These are phyloP conservation scores for Zaprionus obscuricornis DNA, from an alignment of 2,888 invertebrate genomes.

Conservation along the genomic window DNA sequence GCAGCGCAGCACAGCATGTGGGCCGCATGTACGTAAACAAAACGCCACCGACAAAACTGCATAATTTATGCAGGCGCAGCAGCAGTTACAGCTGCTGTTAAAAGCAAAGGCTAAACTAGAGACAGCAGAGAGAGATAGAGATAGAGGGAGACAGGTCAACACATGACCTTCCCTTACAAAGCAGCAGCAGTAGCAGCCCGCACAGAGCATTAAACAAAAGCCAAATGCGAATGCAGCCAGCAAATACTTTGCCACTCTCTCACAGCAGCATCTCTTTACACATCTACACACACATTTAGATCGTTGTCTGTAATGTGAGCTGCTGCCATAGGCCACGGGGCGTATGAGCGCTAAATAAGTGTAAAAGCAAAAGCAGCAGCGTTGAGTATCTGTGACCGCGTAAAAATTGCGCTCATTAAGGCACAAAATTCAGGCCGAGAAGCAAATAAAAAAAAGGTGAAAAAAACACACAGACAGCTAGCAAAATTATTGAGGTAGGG, in stretches of 20 bases:
- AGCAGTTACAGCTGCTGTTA: slow-evolving; percentile 8
- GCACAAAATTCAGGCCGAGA: slow-evolving; percentile 57
- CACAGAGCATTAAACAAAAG: slow-evolving; percentile 27
- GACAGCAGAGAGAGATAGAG: background rate
- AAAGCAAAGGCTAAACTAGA: too few species aligned
- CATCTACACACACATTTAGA: background rate
- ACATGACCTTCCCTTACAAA: background rate
- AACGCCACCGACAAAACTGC: slow-evolving; percentile 38
- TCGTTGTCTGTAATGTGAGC: slow-evolving; percentile 32
- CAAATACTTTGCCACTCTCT: background rate
- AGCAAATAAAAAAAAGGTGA: too few species aligned
- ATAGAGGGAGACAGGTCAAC: slow-evolving; percentile 34
- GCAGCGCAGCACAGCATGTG: slow-evolving; percentile 23
- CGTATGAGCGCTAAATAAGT: slow-evolving; percentile 75
- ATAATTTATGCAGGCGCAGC: slow-evolving; percentile 52
- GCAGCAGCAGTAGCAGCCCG: slow-evolving; percentile 4
- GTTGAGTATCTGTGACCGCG: slow-evolving; percentile 43
- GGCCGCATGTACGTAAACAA: slow-evolving; percentile 27
- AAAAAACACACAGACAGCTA: too few species aligned
- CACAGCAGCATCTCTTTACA: background rate
- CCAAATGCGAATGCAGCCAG: background rate
- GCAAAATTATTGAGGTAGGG: slow-evolving; percentile 2
- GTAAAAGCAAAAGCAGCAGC: too few species aligned
- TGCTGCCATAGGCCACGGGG: slow-evolving; percentile 46
- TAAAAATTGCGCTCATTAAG: slow-evolving; percentile 71